Percentiles rank a stretch among this genome's conserved stretches.
phyloP scores from a whole-genome alignment of 2,888 invertebrate species.

The Agonopterix heracliana region DNA sequence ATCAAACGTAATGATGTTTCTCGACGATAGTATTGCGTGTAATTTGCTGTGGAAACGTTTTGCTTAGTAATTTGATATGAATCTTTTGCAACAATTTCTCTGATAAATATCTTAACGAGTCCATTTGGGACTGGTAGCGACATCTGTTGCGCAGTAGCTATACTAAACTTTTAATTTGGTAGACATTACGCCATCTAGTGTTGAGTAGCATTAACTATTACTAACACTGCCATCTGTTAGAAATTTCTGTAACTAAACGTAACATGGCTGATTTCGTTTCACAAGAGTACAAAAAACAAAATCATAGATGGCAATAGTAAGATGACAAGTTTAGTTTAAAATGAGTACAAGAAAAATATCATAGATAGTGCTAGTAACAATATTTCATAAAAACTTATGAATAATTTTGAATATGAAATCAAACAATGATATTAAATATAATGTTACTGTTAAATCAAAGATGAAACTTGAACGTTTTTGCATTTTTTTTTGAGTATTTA shows the following conservation, averaged over 20 bases:
- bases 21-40: constrained; percentile 13
- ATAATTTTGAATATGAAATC: no score
- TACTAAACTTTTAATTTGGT: neutral
- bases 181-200: neutral
- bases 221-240: neutral
- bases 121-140: constrained; percentile 7
- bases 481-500: no score
- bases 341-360: no score
- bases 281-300: neutral
- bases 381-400: no score
- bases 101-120: constrained; percentile 1
- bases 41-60: constrained; percentile 28
- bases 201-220: neutral
- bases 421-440: no score
- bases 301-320: neutral
- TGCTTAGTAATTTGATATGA: constrained; percentile 28
- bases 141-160: constrained; percentile 15
- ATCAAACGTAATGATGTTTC: constrained; percentile 44
- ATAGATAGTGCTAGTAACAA: no score
- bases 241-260: neutral
- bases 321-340: neutral
- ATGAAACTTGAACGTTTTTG: no score
- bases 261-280: neutral
- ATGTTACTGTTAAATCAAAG: no score
- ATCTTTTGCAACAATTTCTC: constrained; percentile 20